Percentiles rank a stretch among this genome's conserved stretches.
These are phyloP conservation scores for Brachionus angularis DNA, from an alignment of 1,140 invertebrate genomes.

Conservation along the genomic window DNA sequence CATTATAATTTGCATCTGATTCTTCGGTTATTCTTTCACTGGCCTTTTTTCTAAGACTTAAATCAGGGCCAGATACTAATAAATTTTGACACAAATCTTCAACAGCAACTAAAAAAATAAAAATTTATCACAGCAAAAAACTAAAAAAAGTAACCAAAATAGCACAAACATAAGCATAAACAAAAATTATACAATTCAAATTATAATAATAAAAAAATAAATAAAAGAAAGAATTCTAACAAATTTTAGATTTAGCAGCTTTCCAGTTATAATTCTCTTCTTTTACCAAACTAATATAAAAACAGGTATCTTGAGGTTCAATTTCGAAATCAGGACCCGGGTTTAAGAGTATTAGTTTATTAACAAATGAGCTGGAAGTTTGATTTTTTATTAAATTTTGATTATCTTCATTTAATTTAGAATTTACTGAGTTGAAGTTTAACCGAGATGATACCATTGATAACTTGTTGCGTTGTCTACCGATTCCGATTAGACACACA, in stretches of 20 bases:
- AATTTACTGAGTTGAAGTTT: not conserved
- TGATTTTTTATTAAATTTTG: conserved; percentile 3
- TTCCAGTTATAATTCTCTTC: conserved; percentile 43
- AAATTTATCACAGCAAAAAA: conserved; percentile 11
- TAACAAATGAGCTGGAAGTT: not conserved
- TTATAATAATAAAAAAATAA: too few species aligned
- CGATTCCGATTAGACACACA: conserved; percentile 28
- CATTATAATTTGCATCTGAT: conserved; percentile 3
- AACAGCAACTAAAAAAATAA: conserved; percentile 19
- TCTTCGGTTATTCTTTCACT: conserved; percentile 16
- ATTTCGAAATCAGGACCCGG: conserved; percentile 25
- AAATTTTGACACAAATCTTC: conserved; percentile 41
- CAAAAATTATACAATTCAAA: too few species aligned
- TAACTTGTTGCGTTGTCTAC: not conserved
- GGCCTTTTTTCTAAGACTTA: conserved; percentile 22
- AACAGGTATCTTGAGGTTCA: conserved; percentile 20
- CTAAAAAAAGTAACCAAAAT: not conserved
- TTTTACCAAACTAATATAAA: conserved; percentile 42
- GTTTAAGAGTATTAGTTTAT: conserved; percentile 43
- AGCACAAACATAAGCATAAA: too few species aligned
- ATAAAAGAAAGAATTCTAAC: conserved; percentile 16
- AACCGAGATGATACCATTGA: not conserved
- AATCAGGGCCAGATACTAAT: conserved; percentile 29
- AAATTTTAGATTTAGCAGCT: conserved; percentile 19
- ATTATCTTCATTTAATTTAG: not conserved